A percentile compares a stretch with the other conserved stretches of the same genome.
Evolutionary conservation across 1,140 invertebrate species (phyloP).

Genomic region (Pissodes strobi): DNA sequence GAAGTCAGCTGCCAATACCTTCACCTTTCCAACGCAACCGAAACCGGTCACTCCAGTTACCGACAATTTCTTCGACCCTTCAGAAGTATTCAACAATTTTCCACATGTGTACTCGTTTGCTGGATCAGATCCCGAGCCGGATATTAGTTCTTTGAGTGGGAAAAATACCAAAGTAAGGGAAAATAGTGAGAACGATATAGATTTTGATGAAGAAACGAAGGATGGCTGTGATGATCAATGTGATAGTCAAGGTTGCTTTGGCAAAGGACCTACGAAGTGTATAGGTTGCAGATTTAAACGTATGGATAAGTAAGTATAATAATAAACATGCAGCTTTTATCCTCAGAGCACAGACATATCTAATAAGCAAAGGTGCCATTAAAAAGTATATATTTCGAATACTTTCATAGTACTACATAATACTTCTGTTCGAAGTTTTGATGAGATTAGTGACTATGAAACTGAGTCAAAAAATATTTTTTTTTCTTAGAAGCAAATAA

Average conservation of each 20-base stretch:
- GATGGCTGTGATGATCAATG: conserved; percentile 83
- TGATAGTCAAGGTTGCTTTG: conserved; percentile 80
- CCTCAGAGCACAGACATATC: too few relatives aligned
- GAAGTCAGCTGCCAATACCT: conserved; percentile 53
- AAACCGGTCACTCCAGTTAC: conserved; percentile 55
- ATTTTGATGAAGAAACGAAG: conserved; percentile 66
- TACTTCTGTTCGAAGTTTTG: too few relatives aligned
- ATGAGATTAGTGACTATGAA: too few relatives aligned
- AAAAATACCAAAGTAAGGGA: conserved; percentile 52
- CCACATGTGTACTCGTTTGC: conserved; percentile 70
- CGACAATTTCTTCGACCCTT: conserved; percentile 66
- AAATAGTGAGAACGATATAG: conserved; percentile 51
- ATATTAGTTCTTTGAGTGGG: conserved; percentile 70
- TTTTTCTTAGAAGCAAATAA: too few relatives aligned
- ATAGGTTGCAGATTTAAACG: conserved; percentile 78
- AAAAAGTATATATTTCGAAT: neutral
- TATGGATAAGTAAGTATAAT: conserved; percentile 71
- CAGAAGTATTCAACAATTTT: conserved; percentile 67
- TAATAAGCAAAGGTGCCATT: too few relatives aligned
- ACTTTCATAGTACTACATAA: too few relatives aligned
- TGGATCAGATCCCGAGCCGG: conserved; percentile 70
- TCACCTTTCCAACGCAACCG: conserved; percentile 55
- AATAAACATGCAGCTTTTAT: neutral
- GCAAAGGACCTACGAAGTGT: conserved; percentile 78
- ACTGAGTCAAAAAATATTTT: too few relatives aligned